Conservation (phyloP, 2,888 invertebrate genomes). For the Noctua fimbriata region DNA sequence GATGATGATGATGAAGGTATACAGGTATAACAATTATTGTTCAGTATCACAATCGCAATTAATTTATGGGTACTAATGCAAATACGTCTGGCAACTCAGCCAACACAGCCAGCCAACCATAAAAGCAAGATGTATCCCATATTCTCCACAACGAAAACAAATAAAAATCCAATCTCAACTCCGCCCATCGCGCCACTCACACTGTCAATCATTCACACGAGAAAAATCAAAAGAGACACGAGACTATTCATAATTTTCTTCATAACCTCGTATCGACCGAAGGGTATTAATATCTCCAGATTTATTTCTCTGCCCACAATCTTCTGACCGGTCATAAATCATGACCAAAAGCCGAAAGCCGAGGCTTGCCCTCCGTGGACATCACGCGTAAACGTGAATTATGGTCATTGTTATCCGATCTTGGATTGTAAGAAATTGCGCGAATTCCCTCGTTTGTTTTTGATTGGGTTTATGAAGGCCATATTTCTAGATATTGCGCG, state of each 20-base stretch:
- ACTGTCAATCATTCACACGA: constrained; percentile 45
- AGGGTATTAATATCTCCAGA: constrained; percentile 79
- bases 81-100: background rate
- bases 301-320: constrained; percentile 81
- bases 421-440: constrained; percentile 61
- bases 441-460: constrained; percentile 50
- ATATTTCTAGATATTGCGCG: constrained; percentile 46
- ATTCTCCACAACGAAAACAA: constrained; percentile 11
- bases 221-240: constrained; percentile 48
- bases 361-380: constrained; percentile 70
- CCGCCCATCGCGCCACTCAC: constrained; percentile 23
- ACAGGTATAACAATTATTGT: too few species aligned
- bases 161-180: constrained; percentile 34
- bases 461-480: constrained; percentile 57
- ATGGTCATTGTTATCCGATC: constrained; percentile 82
- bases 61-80: background rate
- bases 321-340: constrained; percentile 81
- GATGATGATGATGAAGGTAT: too few species aligned
- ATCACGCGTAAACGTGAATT: constrained; percentile 79
- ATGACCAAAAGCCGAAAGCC: constrained; percentile 68
- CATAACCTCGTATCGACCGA: constrained; percentile 65
- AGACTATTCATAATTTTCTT: constrained; percentile 60
- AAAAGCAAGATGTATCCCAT: background rate
- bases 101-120: background rate
- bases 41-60: too few species aligned